These are phyloP conservation scores for Dryas iulia DNA, from an alignment of 1,140 invertebrate species.

Conservation along the genomic window DNA sequence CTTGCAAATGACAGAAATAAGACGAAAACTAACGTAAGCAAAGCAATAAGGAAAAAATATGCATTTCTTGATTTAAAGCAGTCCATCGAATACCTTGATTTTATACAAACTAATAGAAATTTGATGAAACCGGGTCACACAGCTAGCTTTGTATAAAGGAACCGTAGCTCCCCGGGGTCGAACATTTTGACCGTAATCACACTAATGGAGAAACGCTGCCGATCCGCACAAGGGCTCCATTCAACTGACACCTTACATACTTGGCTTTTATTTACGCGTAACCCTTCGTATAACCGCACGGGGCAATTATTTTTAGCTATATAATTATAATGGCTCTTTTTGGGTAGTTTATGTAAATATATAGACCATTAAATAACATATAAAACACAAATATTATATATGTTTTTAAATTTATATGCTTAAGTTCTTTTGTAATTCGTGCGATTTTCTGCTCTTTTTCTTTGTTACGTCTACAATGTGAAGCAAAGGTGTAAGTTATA, in stretches of 20 bases:
- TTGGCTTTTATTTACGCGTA: conserved; percentile 28
- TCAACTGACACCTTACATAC: conserved; percentile 35
- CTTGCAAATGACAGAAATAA: too few relatives aligned
- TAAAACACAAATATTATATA: background rate
- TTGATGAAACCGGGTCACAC: background rate
- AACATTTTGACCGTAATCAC: conserved; percentile 37
- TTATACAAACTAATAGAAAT: background rate
- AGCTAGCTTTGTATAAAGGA: conserved; percentile 19
- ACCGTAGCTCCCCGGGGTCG: conserved; percentile 21
- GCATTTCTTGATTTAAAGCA: too few relatives aligned
- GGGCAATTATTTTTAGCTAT: conserved; percentile 24
- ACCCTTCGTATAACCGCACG: conserved; percentile 16
- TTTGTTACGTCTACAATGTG: too few relatives aligned
- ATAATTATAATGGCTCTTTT: conserved; percentile 19
- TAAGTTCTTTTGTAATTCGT: too few relatives aligned
- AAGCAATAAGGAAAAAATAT: too few relatives aligned
- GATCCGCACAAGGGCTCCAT: conserved; percentile 31
- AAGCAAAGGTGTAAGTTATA: too few relatives aligned
- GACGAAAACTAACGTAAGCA: too few relatives aligned
- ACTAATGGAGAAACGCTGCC: conserved; percentile 40
- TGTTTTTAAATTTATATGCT: too few relatives aligned
- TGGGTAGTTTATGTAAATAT: background rate
- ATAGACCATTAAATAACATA: background rate
- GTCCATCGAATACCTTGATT: too few relatives aligned
- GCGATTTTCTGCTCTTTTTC: too few relatives aligned